Evolutionary conservation across 2,113 vertebrate species (phyloP), one percentile per base, ranked within the genome.

Genomic region (Lampris incognitus): DNA sequence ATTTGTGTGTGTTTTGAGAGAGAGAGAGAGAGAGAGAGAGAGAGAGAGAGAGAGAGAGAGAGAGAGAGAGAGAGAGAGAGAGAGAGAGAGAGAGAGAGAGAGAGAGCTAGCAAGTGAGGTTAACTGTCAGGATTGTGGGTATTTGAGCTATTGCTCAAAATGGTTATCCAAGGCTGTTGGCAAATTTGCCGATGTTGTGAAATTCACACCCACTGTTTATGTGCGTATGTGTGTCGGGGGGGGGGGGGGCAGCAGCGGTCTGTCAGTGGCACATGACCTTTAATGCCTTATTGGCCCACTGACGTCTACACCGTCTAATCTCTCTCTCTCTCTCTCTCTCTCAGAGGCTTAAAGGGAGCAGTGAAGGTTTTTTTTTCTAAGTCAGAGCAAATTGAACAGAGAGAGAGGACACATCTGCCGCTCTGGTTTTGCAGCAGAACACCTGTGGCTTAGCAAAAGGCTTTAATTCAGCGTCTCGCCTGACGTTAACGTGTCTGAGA

Each of bases 261-360:
- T 13, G 24, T 41, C 52, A n/a, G 11, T 41, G 11, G 9, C 77
- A 71, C 66, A 62, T 83, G 79, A 78, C 58, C 82, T 76, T 72
- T 69, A 79, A 78, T 75, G 42, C 74, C 69, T 59, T 49, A 70
- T 65, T 58, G 76, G 65, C 46, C 44, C 38, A 39, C 66, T 88
- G 87, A 85, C 83, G 79, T 89, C 72, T 39, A 24, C 0, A 41
- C 57, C 75, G 81, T 62, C 72, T 85, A 79, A 74, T 76, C 69
- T 56, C 57, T 49, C 66, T 42, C 69, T 38, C 48, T 10, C 44
- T 46, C 1, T 46, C 44, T 46, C 44, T 46, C 44, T 46, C 61
- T 63, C 1, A 39, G 65, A 76, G 69, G 58, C 85, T 88, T 83
- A 87, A 46, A 85, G 24, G 75, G 63, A 46, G 56, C 72, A 56